phyloP scores from a whole-genome alignment of 2,113 vertebrate genomes.

The Rousettus leschenaultii region DNA sequence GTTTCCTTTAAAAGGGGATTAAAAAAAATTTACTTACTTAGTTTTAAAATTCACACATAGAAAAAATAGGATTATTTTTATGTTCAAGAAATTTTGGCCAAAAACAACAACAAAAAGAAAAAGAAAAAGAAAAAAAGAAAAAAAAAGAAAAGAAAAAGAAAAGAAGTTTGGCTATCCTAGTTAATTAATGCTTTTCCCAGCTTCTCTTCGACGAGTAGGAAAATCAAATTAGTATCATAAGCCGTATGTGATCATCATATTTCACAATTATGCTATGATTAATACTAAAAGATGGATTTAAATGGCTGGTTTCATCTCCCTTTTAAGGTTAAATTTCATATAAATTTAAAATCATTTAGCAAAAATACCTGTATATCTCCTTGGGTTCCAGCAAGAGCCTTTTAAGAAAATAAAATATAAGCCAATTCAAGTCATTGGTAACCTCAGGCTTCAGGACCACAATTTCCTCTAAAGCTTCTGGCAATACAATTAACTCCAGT shows the following conservation, averaged over 20 bases:
- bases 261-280: not conserved
- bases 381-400: not conserved
- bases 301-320: not conserved
- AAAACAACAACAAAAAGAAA: not conserved
- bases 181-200: not conserved
- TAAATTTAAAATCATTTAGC: not conserved
- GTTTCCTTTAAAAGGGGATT: not conserved
- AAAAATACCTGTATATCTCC: not conserved
- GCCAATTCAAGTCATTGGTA: not conserved
- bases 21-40: not conserved
- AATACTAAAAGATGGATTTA: constrained; percentile 17
- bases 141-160: not conserved
- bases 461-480: not conserved
- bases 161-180: not conserved
- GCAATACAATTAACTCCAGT: not conserved
- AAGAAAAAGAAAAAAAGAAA: not conserved
- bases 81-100: not conserved
- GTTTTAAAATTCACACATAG: not conserved
- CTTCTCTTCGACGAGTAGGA: not conserved
- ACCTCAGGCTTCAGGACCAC: not conserved
- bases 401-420: constrained; percentile 26
- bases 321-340: not conserved
- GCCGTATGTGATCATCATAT: not conserved
- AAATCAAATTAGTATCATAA: not conserved
- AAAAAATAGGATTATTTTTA: constrained; percentile 19